Evolutionary conservation across 2,113 vertebrate genomes (phyloP).

Genomic region (Diadophis punctatus): DNA sequence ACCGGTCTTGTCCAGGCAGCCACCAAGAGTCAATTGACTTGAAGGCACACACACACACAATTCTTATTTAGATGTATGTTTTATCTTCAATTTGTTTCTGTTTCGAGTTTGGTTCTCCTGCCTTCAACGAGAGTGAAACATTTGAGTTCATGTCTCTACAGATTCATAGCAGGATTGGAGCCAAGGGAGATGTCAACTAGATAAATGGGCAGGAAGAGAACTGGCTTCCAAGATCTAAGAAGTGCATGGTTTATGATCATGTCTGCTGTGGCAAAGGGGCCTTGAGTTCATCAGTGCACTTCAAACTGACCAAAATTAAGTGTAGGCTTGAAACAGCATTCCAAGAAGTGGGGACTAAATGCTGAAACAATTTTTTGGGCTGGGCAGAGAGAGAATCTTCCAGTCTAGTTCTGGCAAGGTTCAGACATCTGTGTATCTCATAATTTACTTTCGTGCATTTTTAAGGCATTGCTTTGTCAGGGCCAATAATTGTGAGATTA

Average conservation of each 20-base stretch:
- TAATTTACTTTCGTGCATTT: slow-evolving; percentile 99
- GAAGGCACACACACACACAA: neutral
- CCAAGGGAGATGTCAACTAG: slow-evolving; percentile 67
- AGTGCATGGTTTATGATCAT: slow-evolving; percentile 72
- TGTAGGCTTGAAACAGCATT: slow-evolving; percentile 92
- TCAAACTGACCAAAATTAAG: slow-evolving; percentile 95
- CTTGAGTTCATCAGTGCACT: slow-evolving; percentile 91
- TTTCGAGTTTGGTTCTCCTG: neutral
- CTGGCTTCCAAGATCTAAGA: slow-evolving; percentile 69
- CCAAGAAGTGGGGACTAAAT: slow-evolving; percentile 75
- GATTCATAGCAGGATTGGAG: slow-evolving; percentile 63
- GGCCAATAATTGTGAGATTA: slow-evolving; percentile 97
- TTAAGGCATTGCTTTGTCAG: slow-evolving; percentile 99
- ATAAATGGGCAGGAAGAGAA: slow-evolving; percentile 65
- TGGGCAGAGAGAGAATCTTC: slow-evolving; percentile 85
- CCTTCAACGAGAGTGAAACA: slow-evolving; percentile 31
- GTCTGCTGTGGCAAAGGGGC: slow-evolving; percentile 42
- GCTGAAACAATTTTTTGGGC: slow-evolving; percentile 82
- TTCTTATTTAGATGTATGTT: neutral
- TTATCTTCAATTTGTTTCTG: neutral
- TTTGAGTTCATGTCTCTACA: slow-evolving; percentile 68
- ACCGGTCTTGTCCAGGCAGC: neutral
- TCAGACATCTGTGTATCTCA: slow-evolving; percentile 90
- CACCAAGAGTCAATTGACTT: neutral
- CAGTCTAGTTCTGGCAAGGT: slow-evolving; percentile 71